phyloP scores from a whole-genome alignment of 2,797 vertebrate genomes.

The Coluber constrictor region DNA sequence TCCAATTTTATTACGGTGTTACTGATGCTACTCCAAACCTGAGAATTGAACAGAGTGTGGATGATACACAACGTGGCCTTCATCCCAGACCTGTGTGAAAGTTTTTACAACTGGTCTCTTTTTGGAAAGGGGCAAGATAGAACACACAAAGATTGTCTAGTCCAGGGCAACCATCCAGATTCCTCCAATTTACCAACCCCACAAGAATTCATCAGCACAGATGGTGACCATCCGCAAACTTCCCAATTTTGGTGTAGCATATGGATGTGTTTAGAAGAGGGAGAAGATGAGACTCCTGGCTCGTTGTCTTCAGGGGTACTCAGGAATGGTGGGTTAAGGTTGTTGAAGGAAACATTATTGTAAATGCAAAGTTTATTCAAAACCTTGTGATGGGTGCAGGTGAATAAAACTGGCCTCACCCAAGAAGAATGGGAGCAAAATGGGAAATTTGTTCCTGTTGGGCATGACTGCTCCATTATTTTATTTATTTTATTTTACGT shows the following conservation, averaged over 20 bases:
- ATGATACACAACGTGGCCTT: background rate
- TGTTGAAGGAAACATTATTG: background rate
- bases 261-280: background rate
- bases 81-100: background rate
- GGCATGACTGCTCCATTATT: background rate
- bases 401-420: background rate
- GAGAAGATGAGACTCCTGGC: background rate
- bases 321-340: background rate
- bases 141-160: background rate
- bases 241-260: background rate
- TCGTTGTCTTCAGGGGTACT: background rate
- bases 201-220: background rate
- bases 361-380: background rate
- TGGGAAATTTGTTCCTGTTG: background rate
- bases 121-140: background rate
- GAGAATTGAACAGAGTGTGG: background rate
- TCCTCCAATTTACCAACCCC: background rate
- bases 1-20: background rate
- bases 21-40: background rate
- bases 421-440: background rate
- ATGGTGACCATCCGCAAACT: background rate
- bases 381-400: background rate
- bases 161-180: background rate
- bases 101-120: background rate
- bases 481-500: too few relatives aligned